Evolutionary conservation across 2,113 vertebrate genomes (phyloP), one percentile per base, ranked within the genome.

Genomic region (Eclectus roratus): DNA sequence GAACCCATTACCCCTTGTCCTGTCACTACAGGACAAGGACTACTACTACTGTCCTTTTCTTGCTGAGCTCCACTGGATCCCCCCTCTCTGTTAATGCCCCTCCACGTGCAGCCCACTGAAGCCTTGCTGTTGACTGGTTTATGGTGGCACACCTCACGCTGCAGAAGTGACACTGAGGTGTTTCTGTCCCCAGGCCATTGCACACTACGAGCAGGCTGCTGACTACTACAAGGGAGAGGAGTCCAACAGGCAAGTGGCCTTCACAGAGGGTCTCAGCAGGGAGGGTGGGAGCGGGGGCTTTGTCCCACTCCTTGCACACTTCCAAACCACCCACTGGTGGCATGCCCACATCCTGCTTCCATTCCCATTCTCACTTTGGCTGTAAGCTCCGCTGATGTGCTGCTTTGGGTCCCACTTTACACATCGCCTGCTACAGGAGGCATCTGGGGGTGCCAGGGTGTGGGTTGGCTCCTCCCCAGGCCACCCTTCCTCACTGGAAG

Each of bases 181-280:
- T 94, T 89, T 97, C 76, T 97, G 44, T 96, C 81, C 96, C 80
- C 94, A 99, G 99, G 99, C 99, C 4, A 98, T 99, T 15, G 99
- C 99, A 39, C 99, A 99, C 98, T 99, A 99, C 65, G 99, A 99
- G 97, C 99, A 99, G 97, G 99, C 99, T 11, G 99, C 99, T 25
- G 99, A 99, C 93, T 99, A 99, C 94, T 99, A 99, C 98, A 99
- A 99, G 96, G 99, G 99, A 91, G 99, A 99, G 93, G 99, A 99
- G 80, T 99, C 99, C 15, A 99, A 99, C 98, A 99, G 99, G 99
- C 98, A 98, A 97, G 97, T 69, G 55, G 46, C 61, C 44, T 84
- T 47, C 33, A 7, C 6, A 13, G 23, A 37, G 37, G 56, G 56
- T 53, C 37, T 4, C 18, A 6, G 3, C 1, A 2, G 65, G 66